Evolutionary conservation across 2,113 vertebrate genomes (phyloP), one percentile per base, ranked within the genome.

Genomic region (Festucalex cinctus): DNA sequence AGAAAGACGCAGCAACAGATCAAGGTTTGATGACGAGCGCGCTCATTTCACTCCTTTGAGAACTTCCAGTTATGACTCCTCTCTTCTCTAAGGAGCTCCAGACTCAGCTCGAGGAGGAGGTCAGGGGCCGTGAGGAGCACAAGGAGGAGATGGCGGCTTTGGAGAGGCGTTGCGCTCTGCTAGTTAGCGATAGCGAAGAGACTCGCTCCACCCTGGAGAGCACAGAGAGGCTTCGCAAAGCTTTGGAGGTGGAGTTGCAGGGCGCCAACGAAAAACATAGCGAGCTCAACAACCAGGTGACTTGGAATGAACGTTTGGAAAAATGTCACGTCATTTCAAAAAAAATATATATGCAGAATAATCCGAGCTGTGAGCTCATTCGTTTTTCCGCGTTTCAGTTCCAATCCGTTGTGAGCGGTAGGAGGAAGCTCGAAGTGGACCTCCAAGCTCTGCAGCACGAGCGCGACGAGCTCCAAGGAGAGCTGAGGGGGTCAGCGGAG

Each of bases 1-100:
- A 93, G 92, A 82, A 93, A 90, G 83, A 81, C 85, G 79, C 92
- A 93, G 84, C 91, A 92, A 66, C 92, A 93, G 83, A 88, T 89
- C 5, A 93, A 93, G 90, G 92, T 93, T 26, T 0, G 75, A 20
- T 51, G 14, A 9, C 14, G n/a, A 3, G 14, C 0, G 13, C 9
- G 9, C 0, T 19, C 19, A 28, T 22, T 26, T 7, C 5, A 3
- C 9, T 53, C 3, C 28, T 32, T 16, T 0, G 6, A 22, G 4
- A n/a, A 9, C n/a, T 37, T 1, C n/a, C 43, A 6, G 6, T 22
- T n/a, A 1, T 13, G 32, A 57, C 36, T 66, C 26, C 24, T 24
- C 9, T 35, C 36, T 64, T 37, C 35, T 37, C 3, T 81, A 93
- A n/a, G 92, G 92, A 93, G 68, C 80, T 91, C 63, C 91, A 93